Conservation (phyloP, 2,797 vertebrate species). For the Coregonus sp. region DNA sequence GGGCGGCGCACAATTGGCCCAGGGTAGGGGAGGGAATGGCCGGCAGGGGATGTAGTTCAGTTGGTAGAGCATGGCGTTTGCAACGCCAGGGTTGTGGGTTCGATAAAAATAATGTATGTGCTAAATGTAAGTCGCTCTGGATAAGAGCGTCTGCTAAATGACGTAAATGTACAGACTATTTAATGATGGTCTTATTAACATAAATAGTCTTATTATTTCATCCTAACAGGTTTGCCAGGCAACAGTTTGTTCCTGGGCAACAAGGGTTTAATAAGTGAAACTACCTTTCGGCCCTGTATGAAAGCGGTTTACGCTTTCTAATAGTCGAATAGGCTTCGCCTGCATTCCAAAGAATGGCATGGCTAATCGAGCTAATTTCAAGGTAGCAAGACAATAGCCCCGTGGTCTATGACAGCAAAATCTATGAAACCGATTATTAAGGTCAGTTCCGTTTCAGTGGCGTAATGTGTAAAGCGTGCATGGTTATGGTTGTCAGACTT, state of each 20-base stretch:
- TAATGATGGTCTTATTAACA: neutral
- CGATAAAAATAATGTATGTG: no score
- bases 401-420: slow-evolving; percentile 58
- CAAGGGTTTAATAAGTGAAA: neutral
- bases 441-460: slow-evolving; percentile 89
- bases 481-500: slow-evolving; percentile 93
- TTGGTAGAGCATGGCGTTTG: no score
- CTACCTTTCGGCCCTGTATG: neutral
- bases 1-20: no score
- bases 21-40: no score
- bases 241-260: slow-evolving; percentile 8
- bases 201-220: neutral
- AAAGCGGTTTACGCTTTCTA: neutral
- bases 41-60: no score
- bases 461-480: slow-evolving; percentile 82
- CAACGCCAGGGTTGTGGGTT: no score
- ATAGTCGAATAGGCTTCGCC: neutral
- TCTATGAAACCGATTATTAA: slow-evolving; percentile 91
- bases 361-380: slow-evolving; percentile 8
- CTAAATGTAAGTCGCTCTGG: no score
- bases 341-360: slow-evolving; percentile 5
- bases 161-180: neutral
- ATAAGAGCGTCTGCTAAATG: no score
- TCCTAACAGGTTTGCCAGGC: neutral
- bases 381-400: neutral